These are phyloP conservation scores for Xylocampa areola DNA, from an alignment of 2,888 invertebrate genomes.

Conservation along the genomic window DNA sequence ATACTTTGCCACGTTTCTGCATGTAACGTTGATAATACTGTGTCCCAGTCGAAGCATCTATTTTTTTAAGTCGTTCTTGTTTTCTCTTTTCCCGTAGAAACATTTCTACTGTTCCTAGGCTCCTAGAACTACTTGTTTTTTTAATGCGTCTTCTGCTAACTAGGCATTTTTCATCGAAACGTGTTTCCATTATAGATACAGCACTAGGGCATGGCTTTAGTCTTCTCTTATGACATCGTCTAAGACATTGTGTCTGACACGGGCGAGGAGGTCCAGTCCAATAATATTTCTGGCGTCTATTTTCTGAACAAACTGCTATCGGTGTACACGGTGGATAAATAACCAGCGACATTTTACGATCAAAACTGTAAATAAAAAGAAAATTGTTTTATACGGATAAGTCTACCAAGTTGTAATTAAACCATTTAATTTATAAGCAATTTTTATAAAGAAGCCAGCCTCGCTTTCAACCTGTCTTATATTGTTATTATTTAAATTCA, in stretches of 20 bases:
- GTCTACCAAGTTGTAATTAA: neutral
- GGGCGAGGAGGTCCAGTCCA: conserved; percentile 12
- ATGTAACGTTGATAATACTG: conserved; percentile 45
- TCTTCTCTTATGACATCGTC: conserved; percentile 25
- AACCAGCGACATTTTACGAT: conserved; percentile 11
- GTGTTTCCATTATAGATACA: conserved; percentile 22
- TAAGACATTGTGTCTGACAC: conserved; percentile 12
- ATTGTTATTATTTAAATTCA: conserved; percentile 1
- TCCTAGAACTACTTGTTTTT: conserved; percentile 11
- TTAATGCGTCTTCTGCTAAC: conserved; percentile 6
- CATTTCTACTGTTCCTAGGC: conserved; percentile 12
- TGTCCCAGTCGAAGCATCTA: conserved; percentile 46
- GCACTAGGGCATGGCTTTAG: conserved; percentile 34
- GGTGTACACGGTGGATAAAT: conserved; percentile 16
- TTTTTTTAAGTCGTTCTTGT: conserved; percentile 33
- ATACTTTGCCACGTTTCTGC: conserved; percentile 23
- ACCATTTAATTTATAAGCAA: conserved; percentile 23
- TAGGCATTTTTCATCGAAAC: conserved; percentile 6
- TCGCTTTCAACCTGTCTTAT: conserved; percentile 4
- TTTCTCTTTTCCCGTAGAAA: conserved; percentile 31
- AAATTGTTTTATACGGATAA: neutral
- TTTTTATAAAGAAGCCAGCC: conserved; percentile 34
- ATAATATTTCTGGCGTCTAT: conserved; percentile 17
- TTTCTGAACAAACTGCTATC: conserved; percentile 21
- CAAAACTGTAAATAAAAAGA: conserved; percentile 30